phyloP scores from a whole-genome alignment of 2,113 vertebrate genomes.

The Phodopus roborovskii region DNA sequence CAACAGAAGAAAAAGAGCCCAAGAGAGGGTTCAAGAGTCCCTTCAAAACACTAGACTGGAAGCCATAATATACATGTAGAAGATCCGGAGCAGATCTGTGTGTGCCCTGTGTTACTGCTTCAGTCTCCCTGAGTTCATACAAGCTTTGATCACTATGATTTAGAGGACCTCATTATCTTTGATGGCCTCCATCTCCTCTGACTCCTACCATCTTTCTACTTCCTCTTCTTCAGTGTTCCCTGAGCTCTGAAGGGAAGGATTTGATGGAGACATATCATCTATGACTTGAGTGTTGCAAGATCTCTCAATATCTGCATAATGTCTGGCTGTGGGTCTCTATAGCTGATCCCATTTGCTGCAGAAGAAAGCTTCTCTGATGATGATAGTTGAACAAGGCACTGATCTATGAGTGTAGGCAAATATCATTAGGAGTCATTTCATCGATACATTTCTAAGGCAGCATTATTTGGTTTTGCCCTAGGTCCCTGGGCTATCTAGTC shows the following conservation, averaged over 20 bases:
- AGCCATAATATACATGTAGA: neutral
- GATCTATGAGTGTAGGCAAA: too few relatives aligned
- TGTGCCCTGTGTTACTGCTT: neutral
- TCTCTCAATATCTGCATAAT: too few relatives aligned
- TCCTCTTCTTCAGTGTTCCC: neutral
- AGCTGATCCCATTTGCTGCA: too few relatives aligned
- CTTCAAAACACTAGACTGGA: neutral
- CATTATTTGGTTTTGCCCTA: too few relatives aligned
- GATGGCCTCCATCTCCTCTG: neutral
- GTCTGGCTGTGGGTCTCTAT: too few relatives aligned
- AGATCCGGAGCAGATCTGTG: neutral
- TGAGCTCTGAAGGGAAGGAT: neutral
- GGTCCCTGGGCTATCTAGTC: too few relatives aligned
- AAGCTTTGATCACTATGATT: neutral
- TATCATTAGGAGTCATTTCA: too few relatives aligned
- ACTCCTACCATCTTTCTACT: neutral
- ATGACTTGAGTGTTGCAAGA: too few relatives aligned
- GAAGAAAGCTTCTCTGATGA: too few relatives aligned
- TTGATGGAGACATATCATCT: neutral
- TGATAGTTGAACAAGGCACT: too few relatives aligned
- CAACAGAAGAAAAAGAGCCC: neutral
- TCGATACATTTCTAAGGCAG: too few relatives aligned
- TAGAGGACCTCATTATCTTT: neutral
- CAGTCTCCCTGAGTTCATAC: neutral
- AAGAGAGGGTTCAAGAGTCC: neutral